These are phyloP conservation scores for Pissodes strobi DNA, from an alignment of 1,140 invertebrate species.

Conservation along the genomic window DNA sequence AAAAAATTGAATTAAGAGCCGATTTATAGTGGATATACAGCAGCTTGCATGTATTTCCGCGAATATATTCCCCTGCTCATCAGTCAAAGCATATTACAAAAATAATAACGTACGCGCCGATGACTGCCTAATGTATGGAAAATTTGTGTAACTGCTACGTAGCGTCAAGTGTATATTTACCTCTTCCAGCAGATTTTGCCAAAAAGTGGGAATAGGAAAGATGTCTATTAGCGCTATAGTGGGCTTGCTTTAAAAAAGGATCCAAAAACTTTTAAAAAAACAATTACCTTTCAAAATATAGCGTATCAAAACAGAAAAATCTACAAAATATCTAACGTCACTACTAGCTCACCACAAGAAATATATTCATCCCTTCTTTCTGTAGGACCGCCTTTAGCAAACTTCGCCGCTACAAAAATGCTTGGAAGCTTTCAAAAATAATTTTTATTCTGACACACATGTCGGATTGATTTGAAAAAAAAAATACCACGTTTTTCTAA, in stretches of 20 bases:
- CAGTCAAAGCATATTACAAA: too few relatives aligned
- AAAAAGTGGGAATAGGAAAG: constrained; percentile 36
- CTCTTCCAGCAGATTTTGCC: constrained; percentile 51
- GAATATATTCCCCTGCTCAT: too few relatives aligned
- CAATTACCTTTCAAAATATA: constrained; percentile 16
- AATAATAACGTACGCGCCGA: too few relatives aligned
- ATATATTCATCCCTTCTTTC: constrained; percentile 56
- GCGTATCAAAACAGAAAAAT: constrained; percentile 42
- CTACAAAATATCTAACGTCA: constrained; percentile 46
- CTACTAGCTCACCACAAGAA: constrained; percentile 55
- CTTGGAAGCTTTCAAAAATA: constrained; percentile 51
- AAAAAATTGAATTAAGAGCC: too few relatives aligned
- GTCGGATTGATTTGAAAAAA: constrained; percentile 53
- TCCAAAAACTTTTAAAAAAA: constrained; percentile 22
- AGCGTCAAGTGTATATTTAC: too few relatives aligned
- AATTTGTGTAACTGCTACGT: too few relatives aligned
- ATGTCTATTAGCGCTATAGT: constrained; percentile 34
- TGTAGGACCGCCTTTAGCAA: constrained; percentile 55
- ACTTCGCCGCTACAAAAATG: constrained; percentile 57
- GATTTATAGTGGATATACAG: too few relatives aligned
- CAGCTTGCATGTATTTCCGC: too few relatives aligned
- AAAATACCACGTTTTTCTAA: too few relatives aligned
- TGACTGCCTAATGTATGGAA: too few relatives aligned
- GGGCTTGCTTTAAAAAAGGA: constrained; percentile 11
- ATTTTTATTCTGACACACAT: constrained; percentile 55